Evolutionary conservation across 2,888 invertebrate species (phyloP).

Genomic region (Ceratothoa steindachneri): DNA sequence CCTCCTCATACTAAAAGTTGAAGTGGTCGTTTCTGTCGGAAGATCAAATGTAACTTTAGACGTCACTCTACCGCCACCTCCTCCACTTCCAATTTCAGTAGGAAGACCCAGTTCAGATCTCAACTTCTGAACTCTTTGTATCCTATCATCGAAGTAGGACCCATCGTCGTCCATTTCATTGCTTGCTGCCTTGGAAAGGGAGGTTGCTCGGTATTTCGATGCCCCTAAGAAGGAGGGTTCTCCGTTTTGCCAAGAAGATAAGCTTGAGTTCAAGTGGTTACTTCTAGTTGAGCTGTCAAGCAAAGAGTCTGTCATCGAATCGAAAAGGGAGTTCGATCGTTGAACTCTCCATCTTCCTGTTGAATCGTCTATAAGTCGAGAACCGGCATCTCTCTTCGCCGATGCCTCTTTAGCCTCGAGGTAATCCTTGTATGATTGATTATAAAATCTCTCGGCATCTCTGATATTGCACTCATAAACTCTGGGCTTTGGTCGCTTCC

Average conservation of each 20-base stretch:
- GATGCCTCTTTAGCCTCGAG: constrained; percentile 27
- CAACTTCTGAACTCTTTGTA: constrained; percentile 28
- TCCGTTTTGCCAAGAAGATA: not conserved
- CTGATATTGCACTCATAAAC: constrained; percentile 44
- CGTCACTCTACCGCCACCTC: too few relatives aligned
- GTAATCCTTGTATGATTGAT: constrained; percentile 35
- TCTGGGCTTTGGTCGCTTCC: constrained; percentile 43
- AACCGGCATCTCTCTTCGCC: not conserved
- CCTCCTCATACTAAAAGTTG: constrained; percentile 11
- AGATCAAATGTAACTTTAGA: not conserved
- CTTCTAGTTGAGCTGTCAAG: not conserved
- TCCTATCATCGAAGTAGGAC: constrained; percentile 28
- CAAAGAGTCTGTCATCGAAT: not conserved
- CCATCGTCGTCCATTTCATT: constrained; percentile 1
- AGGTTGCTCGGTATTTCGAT: not conserved
- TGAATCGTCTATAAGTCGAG: constrained; percentile 11
- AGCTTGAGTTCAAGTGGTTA: not conserved
- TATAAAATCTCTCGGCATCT: constrained; percentile 40
- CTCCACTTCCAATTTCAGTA: constrained; percentile 3
- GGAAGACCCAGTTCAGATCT: constrained; percentile 36
- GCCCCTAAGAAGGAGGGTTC: not conserved
- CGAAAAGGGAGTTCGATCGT: constrained; percentile 6
- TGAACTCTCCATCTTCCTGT: constrained; percentile 13
- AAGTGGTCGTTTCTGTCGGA: not conserved
- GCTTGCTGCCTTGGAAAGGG: not conserved